phyloP scores from a whole-genome alignment of 2,113 vertebrate species.

The Phylloscopus trochiloides region DNA sequence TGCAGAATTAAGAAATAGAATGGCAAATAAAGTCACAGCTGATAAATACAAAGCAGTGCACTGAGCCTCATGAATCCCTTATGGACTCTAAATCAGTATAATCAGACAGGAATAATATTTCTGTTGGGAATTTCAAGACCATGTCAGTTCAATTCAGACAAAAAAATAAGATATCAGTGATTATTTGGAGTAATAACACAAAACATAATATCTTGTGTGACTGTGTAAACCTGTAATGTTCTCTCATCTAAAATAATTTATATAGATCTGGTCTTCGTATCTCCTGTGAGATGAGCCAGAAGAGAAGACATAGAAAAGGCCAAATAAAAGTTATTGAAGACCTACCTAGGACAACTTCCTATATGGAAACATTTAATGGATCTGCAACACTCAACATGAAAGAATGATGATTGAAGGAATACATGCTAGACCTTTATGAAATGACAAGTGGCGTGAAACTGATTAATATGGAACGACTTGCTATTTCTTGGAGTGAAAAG shows the following conservation, averaged over 20 bases:
- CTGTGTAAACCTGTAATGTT: neutral
- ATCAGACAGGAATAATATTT: neutral
- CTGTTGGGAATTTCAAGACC: neutral
- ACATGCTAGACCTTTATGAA: neutral
- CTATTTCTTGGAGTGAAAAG: neutral
- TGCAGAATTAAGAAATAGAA: neutral
- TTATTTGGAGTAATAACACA: neutral
- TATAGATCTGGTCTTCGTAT: neutral
- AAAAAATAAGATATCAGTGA: neutral
- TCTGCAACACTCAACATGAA: neutral
- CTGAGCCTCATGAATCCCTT: neutral
- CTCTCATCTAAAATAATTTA: neutral
- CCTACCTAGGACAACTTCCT: neutral
- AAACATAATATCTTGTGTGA: neutral
- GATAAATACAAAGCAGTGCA: neutral
- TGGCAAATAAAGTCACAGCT: neutral
- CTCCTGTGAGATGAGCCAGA: neutral
- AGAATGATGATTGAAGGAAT: neutral
- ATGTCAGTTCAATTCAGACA: neutral
- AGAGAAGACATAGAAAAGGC: neutral
- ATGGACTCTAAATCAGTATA: neutral
- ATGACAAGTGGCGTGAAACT: neutral
- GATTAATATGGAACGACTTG: neutral
- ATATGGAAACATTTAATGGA: neutral
- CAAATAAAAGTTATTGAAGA: neutral